Evolutionary conservation across 2,797 vertebrate genomes (phyloP), one percentile per base, ranked within the genome.

Genomic region (Neoniphon sammara): DNA sequence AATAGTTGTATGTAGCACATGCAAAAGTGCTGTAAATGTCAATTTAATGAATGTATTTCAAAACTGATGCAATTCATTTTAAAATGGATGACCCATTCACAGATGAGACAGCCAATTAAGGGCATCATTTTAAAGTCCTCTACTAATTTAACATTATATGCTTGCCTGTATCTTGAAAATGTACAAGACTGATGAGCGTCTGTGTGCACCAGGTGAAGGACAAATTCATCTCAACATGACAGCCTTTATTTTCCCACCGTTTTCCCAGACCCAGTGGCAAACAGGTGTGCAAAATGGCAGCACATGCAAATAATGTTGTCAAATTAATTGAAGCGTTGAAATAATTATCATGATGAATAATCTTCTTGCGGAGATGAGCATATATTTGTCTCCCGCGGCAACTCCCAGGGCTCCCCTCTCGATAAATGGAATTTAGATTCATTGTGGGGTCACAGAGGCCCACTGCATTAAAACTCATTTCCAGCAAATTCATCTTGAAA

Each of bases 271-370:
- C 53, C 27, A 23, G 66, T 54, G 64, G 62, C 83, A 80, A 88
- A 86, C 87, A 91, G 91, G 90, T 92, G 90, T 83, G 84, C 82
- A 72, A 77, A 70, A 81, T 84, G 75, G 71, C 30, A 56, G 66
- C 77, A 68, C 68, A 86, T 90, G 84, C 88, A 90, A 92, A 93
- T 90, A 87, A 80, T 59, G 65, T 78, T 89, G 87, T 90, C 86
- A 92, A 84, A 90, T 86, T 88, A 91, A 91, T 87, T 90, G 88
- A 89, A 85, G 85, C 53, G 61, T 78, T 85, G 78, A 87, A 86
- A 84, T 90, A 83, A 92, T 90, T 93, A 91, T 84, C 76, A 31
- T 74, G 81, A 90, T 87, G 87, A 92, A 91, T 85, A 89, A 78
- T 73, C 65, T 20, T 90, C 78, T 78, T 75, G 52, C 73, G 64